Evolutionary conservation across 2,888 invertebrate species (phyloP).

Genomic region (Kuschelorhynchus macadamiae): DNA sequence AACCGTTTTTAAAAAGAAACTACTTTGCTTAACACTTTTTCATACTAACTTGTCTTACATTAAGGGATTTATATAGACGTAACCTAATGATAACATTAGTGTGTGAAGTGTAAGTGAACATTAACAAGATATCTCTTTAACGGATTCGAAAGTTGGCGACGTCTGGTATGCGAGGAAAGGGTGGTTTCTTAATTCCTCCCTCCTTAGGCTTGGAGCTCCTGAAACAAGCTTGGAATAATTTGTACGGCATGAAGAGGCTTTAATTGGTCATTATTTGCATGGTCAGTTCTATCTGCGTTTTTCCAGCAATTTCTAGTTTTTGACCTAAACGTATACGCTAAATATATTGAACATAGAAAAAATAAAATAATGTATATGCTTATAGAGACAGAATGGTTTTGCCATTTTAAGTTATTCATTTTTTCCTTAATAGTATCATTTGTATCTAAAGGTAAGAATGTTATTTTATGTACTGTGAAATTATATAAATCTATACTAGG

Average conservation of each 20-base stretch:
- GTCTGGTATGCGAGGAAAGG: too few species aligned
- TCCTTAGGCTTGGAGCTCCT: neutral
- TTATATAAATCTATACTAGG: neutral
- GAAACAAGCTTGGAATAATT: constrained; percentile 2
- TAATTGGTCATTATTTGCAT: neutral
- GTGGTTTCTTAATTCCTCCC: constrained; percentile 20
- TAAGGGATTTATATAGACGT: too few species aligned
- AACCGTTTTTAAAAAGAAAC: too few species aligned
- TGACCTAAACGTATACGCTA: constrained; percentile 11
- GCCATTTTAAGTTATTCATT: constrained; percentile 2
- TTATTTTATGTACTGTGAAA: constrained; percentile 15
- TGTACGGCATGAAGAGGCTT: constrained; percentile 3
- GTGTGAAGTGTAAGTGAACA: too few species aligned
- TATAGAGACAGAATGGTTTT: neutral
- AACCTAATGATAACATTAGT: too few species aligned
- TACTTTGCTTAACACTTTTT: too few species aligned
- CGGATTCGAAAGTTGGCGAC: too few species aligned
- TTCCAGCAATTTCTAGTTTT: neutral
- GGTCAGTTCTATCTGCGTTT: neutral
- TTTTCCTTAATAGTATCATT: constrained; percentile 1
- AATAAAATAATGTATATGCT: constrained; percentile 11
- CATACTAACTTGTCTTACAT: too few species aligned
- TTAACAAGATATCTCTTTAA: too few species aligned
- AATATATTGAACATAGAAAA: constrained; percentile 4
- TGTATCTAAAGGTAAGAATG: constrained; percentile 1